Evolutionary conservation across 2,113 vertebrate genomes (phyloP), one percentile per base, ranked within the genome.

Genomic region (Hiodon alosoides): DNA sequence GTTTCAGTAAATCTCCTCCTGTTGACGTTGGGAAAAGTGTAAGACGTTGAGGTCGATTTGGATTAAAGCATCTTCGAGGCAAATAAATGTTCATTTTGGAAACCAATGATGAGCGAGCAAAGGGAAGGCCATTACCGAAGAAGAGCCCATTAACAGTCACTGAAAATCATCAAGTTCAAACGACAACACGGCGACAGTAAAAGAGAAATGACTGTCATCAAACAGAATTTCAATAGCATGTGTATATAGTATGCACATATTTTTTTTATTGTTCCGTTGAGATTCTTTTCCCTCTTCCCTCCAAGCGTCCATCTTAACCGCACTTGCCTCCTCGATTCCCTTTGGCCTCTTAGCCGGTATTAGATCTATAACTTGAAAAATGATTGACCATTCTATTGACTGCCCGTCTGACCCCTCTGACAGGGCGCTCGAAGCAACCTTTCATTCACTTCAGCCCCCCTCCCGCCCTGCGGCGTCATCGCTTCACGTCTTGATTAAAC

Each of bases 381-480:
- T 80, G 81, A 84, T 9, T 69, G 83, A 85, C 79, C 68, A 62
- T 48, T 6, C 50, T 81, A 84, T 82, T 79, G 84, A 89, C 83
- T 73, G 14, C 55, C 77, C 2, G 79, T 76, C 81, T 85, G 83
- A 89, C 86, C 87, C 86, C 84, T 16, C 4, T 70, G 0, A 80
- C 69, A 55, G 3, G 46, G 76, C 76, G 69, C 77, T 17, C 60
- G 69, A 74, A 52, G 31, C 69, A 16, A 58, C 17, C 8, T 47
- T 5, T 17, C n/a, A 55, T n/a, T 17, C 10, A 31, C 54, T 31
- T 4, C 66, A 13, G 7, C 13, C 52, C 53, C 52, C 61, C 51
- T 53, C 17, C 59, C 58, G n/a, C 89, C n/a, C 52, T 79, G 84
- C 73, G 13, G 90, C 89, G 90, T 92, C 91, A 89, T 90, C 87